Conservation (phyloP, 1,140 invertebrate species). For the Dreissena polymorpha region DNA sequence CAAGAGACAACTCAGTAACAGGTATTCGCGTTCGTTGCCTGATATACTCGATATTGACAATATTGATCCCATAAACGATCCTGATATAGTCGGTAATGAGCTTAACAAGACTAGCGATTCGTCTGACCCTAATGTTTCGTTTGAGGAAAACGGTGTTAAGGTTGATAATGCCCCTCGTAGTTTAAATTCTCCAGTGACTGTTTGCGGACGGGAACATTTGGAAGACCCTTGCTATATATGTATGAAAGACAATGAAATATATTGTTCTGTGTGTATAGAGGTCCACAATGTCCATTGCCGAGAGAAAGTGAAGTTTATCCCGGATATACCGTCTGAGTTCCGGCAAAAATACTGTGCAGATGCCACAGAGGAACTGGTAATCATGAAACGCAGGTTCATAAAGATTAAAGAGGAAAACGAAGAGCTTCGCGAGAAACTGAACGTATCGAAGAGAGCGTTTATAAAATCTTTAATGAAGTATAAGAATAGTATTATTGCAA, state of each 20-base stretch:
- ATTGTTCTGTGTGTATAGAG: constrained; percentile 36
- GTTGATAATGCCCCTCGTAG: neutral
- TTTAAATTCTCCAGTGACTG: neutral
- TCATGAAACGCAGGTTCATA: constrained; percentile 30
- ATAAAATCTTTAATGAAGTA: constrained; percentile 25
- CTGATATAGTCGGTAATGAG: neutral
- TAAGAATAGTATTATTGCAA: constrained; percentile 20
- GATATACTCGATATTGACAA: constrained; percentile 50
- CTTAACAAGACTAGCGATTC: neutral
- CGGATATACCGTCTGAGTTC: constrained; percentile 45
- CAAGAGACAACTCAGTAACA: neutral
- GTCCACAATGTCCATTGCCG: constrained; percentile 46
- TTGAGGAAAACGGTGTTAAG: neutral
- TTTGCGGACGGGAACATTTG: constrained; percentile 35
- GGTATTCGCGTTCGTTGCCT: constrained; percentile 38
- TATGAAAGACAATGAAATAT: constrained; percentile 51
- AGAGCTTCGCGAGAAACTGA: neutral
- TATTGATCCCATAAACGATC: constrained; percentile 1
- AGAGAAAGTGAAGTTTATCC: constrained; percentile 47
- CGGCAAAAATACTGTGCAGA: constrained; percentile 22
- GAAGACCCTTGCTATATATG: constrained; percentile 52
- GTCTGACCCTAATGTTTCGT: constrained; percentile 4
- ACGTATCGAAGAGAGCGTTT: constrained; percentile 12
- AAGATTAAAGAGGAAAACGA: constrained; percentile 48
- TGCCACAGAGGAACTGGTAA: constrained; percentile 14